Conservation (phyloP, 35 echinoderm and acorn worm species). For the Lytechinus pictus region DNA sequence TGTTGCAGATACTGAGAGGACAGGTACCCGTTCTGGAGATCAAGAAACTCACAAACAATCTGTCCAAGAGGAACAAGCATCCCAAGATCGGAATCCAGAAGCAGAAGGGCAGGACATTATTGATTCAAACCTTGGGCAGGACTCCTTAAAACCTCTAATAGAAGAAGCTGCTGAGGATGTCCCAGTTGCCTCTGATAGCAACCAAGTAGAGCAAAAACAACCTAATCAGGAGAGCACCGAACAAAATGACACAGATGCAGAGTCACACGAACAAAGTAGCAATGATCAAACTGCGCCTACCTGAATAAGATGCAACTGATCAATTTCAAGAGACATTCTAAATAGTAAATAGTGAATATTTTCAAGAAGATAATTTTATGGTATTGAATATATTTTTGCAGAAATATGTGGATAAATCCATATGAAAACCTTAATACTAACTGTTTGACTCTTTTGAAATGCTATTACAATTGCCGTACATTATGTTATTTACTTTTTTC, state of each 20-base stretch:
- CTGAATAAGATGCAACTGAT: neutral
- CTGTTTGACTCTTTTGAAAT: neutral
- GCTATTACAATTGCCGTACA: neutral
- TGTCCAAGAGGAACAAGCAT: neutral
- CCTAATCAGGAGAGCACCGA: neutral
- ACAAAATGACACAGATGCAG: neutral
- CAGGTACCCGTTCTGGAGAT: neutral
- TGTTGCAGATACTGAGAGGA: constrained; percentile 4
- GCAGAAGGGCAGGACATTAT: neutral
- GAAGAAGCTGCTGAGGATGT: neutral
- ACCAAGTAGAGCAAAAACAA: neutral
- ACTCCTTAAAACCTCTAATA: neutral
- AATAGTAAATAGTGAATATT: neutral
- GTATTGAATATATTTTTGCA: neutral
- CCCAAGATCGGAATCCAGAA: neutral
- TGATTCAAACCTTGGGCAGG: neutral
- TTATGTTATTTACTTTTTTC: neutral
- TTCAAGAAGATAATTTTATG: neutral
- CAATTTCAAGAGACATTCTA: neutral
- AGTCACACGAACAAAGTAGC: neutral
- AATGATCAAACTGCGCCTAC: neutral
- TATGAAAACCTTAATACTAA: neutral
- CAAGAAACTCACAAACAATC: neutral
- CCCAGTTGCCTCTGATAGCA: neutral
- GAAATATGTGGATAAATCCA: neutral